Evolutionary conservation across 2,113 vertebrate genomes (phyloP).

Genomic region (Vimba vimba): DNA sequence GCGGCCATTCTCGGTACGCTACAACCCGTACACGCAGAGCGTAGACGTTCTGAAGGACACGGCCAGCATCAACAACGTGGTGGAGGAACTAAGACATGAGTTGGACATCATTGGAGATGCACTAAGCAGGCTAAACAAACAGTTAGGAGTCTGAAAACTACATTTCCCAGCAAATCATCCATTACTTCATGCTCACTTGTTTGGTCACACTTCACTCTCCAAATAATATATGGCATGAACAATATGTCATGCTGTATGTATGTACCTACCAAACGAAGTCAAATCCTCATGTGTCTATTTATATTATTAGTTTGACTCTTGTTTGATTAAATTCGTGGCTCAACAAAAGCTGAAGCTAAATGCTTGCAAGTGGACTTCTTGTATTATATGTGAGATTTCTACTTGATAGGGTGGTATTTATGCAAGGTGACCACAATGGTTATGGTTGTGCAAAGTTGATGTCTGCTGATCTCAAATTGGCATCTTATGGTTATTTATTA

Average conservation of each 20-base stretch:
- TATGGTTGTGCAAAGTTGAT: background rate
- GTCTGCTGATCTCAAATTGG: constrained; percentile 6
- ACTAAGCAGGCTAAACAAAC: constrained; percentile 87
- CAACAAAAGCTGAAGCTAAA: background rate
- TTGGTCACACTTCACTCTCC: background rate
- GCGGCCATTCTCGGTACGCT: constrained; percentile 94
- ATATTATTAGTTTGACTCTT: background rate
- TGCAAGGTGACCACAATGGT: constrained; percentile 2
- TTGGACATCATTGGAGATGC: constrained; percentile 91
- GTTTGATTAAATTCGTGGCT: background rate
- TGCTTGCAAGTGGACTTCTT: constrained; percentile 12
- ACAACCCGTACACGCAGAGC: constrained; percentile 94
- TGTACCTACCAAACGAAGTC: background rate
- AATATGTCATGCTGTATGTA: background rate
- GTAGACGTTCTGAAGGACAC: constrained; percentile 91
- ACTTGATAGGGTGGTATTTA: background rate
- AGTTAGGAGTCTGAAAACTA: constrained; percentile 78
- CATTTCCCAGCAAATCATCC: background rate
- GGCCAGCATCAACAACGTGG: constrained; percentile 85
- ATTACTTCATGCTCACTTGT: background rate
- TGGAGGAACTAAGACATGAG: constrained; percentile 90
- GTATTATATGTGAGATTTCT: background rate
- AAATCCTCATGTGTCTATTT: constrained; percentile 12
- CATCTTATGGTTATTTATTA: constrained; percentile 4
- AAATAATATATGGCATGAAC: background rate